Evolutionary conservation across 2,113 vertebrate species (phyloP).

Genomic region (Acanthisitta chloris): DNA sequence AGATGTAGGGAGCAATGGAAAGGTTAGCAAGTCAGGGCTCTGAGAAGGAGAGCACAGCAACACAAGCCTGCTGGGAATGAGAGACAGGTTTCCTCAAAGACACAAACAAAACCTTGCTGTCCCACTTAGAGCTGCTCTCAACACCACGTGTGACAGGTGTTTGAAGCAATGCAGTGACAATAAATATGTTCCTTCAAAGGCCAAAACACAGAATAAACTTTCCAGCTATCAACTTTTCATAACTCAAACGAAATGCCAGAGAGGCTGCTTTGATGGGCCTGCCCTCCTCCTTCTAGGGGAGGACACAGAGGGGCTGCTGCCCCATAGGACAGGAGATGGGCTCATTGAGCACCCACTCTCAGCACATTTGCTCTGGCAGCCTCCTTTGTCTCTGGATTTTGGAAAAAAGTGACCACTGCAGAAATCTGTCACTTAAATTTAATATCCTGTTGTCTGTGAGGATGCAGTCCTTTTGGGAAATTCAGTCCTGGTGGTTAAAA

Average conservation of each 20-base stretch:
- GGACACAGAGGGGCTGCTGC: background rate
- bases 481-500: background rate
- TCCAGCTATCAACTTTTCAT: background rate
- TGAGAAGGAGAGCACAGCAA: background rate
- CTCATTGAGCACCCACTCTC: background rate
- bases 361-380: background rate
- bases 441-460: background rate
- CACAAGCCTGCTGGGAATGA: background rate
- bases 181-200: background rate
- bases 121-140: background rate
- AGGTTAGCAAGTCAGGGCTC: background rate
- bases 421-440: background rate
- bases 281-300: background rate
- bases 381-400: background rate
- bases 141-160: background rate
- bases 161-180: background rate
- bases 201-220: background rate
- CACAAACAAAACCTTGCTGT: background rate
- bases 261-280: background rate
- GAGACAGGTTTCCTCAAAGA: background rate
- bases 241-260: background rate
- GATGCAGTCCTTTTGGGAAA: conserved; percentile 6
- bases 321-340: background rate
- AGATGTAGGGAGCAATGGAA: background rate
- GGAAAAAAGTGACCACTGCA: background rate